These are phyloP conservation scores for Onychomys leucogaster DNA, from an alignment of 2,797 vertebrate genomes.

Conservation along the genomic window DNA sequence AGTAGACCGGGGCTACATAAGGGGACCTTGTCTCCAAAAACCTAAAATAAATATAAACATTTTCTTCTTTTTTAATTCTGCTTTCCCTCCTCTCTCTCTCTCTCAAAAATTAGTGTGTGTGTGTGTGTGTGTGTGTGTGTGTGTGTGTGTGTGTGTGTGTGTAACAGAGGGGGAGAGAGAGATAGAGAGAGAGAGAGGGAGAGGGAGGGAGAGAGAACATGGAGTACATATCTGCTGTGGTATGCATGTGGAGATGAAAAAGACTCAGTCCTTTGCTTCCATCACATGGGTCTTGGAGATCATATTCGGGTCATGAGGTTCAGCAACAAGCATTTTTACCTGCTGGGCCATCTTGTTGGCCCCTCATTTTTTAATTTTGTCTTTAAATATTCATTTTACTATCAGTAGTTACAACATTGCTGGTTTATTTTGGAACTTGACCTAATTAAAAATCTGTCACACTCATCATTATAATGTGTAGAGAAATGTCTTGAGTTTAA, in stretches of 20 bases:
- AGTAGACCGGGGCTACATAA: background rate
- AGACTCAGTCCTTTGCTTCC: background rate
- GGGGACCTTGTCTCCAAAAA: background rate
- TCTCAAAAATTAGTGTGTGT: too few relatives aligned
- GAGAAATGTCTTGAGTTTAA: constrained; percentile 27
- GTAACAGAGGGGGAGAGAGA: too few relatives aligned
- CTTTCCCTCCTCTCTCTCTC: too few relatives aligned
- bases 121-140: too few relatives aligned
- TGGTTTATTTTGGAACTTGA: constrained; percentile 54
- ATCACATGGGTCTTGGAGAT: background rate
- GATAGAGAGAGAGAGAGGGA: too few relatives aligned
- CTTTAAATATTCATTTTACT: background rate
- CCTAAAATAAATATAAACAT: background rate
- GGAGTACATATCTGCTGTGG: background rate
- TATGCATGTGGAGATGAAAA: background rate
- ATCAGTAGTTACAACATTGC: background rate
- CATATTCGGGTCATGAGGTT: too few relatives aligned
- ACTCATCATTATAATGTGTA: background rate
- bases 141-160: too few relatives aligned
- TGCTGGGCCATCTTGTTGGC: background rate
- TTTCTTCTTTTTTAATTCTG: background rate
- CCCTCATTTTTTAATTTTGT: background rate
- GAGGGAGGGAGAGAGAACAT: background rate
- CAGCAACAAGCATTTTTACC: background rate
- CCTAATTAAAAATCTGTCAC: background rate